Percentiles rank a stretch among this genome's conserved stretches.
phyloP scores from a whole-genome alignment of 1,140 invertebrate genomes.

The Maniola jurtina region DNA sequence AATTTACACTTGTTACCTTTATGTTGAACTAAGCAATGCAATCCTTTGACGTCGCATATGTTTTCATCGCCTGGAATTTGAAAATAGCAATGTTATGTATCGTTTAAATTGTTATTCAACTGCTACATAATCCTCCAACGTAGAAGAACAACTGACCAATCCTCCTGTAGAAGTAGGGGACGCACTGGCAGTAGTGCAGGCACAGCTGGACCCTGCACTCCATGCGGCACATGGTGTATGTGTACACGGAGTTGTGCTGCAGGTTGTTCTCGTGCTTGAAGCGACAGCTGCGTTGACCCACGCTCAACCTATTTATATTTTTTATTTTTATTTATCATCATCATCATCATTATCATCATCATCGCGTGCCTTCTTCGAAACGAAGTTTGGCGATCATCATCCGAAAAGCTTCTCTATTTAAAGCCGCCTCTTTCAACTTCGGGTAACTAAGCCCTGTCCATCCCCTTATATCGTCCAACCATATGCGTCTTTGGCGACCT shows the following conservation, averaged over 20 bases:
- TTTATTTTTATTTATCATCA: no score
- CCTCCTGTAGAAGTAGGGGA: slow-evolving; percentile 82
- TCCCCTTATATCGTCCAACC: no score
- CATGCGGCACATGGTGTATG: slow-evolving; percentile 82
- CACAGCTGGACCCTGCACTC: slow-evolving; percentile 82
- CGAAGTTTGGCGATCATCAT: no score
- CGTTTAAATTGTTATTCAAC: not conserved
- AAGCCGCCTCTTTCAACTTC: no score
- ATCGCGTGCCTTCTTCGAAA: no score
- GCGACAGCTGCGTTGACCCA: slow-evolving; percentile 82
- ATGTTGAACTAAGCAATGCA: slow-evolving; percentile 80
- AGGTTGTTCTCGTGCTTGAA: slow-evolving; percentile 82
- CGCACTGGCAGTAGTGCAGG: slow-evolving; percentile 80
- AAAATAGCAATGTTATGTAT: slow-evolving; percentile 32
- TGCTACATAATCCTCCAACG: no score
- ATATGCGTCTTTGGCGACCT: no score
- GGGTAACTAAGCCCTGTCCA: no score
- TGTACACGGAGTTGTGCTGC: slow-evolving; percentile 81
- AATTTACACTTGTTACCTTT: slow-evolving; percentile 71
- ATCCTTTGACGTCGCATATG: slow-evolving; percentile 80
- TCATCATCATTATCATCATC: no score
- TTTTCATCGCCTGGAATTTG: slow-evolving; percentile 76
- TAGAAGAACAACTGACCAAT: slow-evolving; percentile 54
- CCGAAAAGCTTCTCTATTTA: no score
- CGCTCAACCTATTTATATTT: slow-evolving; percentile 70